Percentiles rank a stretch among this genome's conserved stretches.
Conservation (phyloP, 2,113 vertebrate species). For the Bos taurus region ARS-UCD2.0 NC_037348.1:67755501-67756000, state of each 20-base stretch:
- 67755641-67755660: not conserved
- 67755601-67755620: not conserved
- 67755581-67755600: not conserved
- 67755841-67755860: not conserved
- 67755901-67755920: not conserved
- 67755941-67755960: not conserved
- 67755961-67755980: not conserved
- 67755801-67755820: not conserved
- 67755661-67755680: not conserved
- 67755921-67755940: not conserved
- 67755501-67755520: not conserved
- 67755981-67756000: not conserved
- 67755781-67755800: not conserved
- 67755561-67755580: not conserved
- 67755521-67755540: not conserved
- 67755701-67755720: not conserved
- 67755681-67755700: accelerated
- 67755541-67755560: not conserved
- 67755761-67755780: not conserved
- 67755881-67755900: not conserved
- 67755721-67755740: accelerated
- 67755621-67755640: not conserved
- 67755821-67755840: not conserved
- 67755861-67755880: not conserved
- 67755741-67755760: not conserved